Percentiles rank a stretch among this genome's conserved stretches.
These are phyloP conservation scores for Sebastes oblongus DNA, from an alignment of 2,797 vertebrate genomes.

Conservation along the genomic window DNA sequence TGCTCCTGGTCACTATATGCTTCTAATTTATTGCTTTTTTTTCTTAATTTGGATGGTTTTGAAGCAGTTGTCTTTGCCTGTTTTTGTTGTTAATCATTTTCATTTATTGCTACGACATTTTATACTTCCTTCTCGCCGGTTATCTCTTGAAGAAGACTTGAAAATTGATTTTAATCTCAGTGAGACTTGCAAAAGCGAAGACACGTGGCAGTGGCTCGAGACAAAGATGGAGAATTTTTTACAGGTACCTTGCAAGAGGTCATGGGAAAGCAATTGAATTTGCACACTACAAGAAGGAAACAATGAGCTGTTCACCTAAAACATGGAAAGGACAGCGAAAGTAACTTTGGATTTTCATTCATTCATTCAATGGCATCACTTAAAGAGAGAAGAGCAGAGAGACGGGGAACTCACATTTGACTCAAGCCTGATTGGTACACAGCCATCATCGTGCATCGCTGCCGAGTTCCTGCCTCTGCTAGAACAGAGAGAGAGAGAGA, in stretches of 20 bases:
- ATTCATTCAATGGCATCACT: not conserved
- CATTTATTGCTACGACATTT: not conserved
- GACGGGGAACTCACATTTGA: constrained; percentile 14
- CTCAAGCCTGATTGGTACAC: constrained; percentile 11
- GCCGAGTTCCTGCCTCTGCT: constrained; percentile 33
- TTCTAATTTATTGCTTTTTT: not conserved
- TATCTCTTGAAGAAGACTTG: not conserved
- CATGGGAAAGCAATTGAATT: not conserved
- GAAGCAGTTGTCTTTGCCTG: not conserved
- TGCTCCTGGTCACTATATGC: not conserved
- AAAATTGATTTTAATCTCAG: not conserved
- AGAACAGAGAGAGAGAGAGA: constrained; percentile 5
- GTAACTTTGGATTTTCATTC: not conserved
- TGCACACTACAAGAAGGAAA: not conserved
- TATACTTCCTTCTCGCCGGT: not conserved
- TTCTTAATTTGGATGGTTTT: not conserved
- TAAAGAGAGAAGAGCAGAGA: not conserved
- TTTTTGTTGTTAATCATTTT: not conserved
- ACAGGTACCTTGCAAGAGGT: not conserved
- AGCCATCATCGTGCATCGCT: constrained; percentile 19
- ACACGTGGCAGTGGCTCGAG: not conserved
- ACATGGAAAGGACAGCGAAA: not conserved
- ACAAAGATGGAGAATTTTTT: not conserved
- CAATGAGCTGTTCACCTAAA: not conserved
- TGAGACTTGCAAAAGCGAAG: not conserved